Conservation (phyloP, 1,140 invertebrate species). For the Ruditapes philippinarum region DNA sequence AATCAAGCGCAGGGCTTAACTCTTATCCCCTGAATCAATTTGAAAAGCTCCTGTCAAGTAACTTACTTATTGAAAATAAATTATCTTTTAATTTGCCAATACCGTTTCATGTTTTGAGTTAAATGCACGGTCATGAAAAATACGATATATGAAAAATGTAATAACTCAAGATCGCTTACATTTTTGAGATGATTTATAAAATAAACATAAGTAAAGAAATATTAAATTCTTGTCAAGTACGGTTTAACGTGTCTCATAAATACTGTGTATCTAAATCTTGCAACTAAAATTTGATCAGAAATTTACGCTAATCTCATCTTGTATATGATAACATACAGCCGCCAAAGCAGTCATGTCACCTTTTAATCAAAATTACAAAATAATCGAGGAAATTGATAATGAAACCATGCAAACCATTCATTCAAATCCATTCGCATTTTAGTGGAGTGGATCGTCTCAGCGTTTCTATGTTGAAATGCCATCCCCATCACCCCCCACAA, state of each 20-base stretch:
- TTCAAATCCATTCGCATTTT: too few relatives aligned
- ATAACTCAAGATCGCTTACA: neutral
- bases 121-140: too few relatives aligned
- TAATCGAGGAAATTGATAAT: too few relatives aligned
- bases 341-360: too few relatives aligned
- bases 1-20: neutral
- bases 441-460: too few relatives aligned
- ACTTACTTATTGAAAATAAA: neutral
- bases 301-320: neutral
- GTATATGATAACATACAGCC: too few relatives aligned
- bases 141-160: neutral
- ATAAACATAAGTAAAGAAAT: neutral
- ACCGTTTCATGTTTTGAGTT: neutral
- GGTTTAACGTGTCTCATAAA: neutral
- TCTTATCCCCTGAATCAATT: neutral
- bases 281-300: neutral
- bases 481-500: too few relatives aligned
- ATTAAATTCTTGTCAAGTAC: neutral
- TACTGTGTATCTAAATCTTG: neutral
- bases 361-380: too few relatives aligned
- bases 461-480: too few relatives aligned
- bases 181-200: neutral
- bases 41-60: neutral
- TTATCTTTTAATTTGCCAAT: slow-evolving; percentile 7
- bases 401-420: too few relatives aligned